Percentiles rank a stretch among this genome's conserved stretches.
Conservation (phyloP, 2,113 vertebrate species). For the Amblyopsis rosae region DNA sequence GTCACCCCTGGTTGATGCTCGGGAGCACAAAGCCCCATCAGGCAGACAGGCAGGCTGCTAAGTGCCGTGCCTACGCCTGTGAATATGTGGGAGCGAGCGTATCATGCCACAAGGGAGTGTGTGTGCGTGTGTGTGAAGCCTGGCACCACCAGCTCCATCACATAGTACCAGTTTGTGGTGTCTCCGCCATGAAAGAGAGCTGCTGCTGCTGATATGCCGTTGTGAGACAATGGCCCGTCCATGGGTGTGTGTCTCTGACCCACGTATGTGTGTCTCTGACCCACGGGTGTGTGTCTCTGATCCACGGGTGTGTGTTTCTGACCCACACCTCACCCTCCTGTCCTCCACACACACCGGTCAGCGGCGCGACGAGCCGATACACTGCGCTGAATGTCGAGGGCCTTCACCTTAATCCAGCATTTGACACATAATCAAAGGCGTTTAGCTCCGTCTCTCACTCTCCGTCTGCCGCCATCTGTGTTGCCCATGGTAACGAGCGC, state of each 20-base stretch:
- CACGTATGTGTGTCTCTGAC: too few relatives aligned
- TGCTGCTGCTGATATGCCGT: neutral
- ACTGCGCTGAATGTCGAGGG: neutral
- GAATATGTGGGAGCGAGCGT: conserved; percentile 23
- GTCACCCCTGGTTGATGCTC: neutral
- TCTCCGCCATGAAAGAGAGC: conserved; percentile 1
- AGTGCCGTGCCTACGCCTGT: conserved; percentile 26
- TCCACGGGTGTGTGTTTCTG: too few relatives aligned
- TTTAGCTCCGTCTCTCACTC: conserved; percentile 32
- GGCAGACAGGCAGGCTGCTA: conserved; percentile 33
- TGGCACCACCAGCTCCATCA: neutral
- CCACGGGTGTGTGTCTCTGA: too few relatives aligned
- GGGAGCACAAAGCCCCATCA: too few relatives aligned
- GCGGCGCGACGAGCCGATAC: neutral
- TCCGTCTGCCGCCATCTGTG: conserved; percentile 52
- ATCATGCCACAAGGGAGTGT: conserved; percentile 8
- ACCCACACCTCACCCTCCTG: neutral
- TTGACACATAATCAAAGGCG: conserved; percentile 37
- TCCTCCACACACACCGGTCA: neutral
- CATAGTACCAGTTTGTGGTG: neutral
- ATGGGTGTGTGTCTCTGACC: too few relatives aligned
- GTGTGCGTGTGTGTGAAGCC: neutral
- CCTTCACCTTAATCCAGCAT: conserved; percentile 12
- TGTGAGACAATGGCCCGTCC: too few relatives aligned
- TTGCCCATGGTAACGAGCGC: conserved; percentile 63